Base-by-base conservation (phyloP, 2,888 invertebrate species). In the Eustalomyia histrio region DNA sequence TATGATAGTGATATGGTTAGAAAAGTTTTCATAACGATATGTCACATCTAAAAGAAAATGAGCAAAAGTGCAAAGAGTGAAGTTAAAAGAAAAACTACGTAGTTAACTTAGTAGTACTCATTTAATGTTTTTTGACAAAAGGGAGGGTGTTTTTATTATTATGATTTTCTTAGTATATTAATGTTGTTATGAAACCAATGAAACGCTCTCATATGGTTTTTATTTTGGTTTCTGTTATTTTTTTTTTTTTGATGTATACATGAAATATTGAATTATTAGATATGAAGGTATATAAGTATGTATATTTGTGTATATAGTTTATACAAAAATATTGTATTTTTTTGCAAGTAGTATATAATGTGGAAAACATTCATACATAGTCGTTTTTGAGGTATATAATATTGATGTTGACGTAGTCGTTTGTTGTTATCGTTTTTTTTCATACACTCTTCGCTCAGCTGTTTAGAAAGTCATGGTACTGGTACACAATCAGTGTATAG, bases 401-500 rank as follows among this genome's bases (percentile, higher is more conserved):
- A 47, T 47, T 58, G 50, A 60, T 61, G 63, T 72, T 63, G 63
- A 53, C 61, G 79, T 82, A 69, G 73, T 65, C 75, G 63, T 71
- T 52, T 61, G 52, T 50, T 69, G 16, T 64, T 68, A 9, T 76
- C 24, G 55, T 53, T 39, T 68, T 18, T 53, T 53, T 76, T 76
- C 50, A 33, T 72, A 74, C 65, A 76, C 53, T 58, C 55, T 65
- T 80, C 84, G 79, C 84, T 84, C 85, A 85, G 85, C 85, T 85
- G 84, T 84, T 85, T 84, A 83, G 84, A 84, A 85, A 84, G 84
- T 85, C 79, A 71, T 78, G 83, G 65, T 81, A 74, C 21, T 81
- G 65, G 74, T 65, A 78, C 74, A 78, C 81, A 55, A 67, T 57
- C 76, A 61, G 16, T 58, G 74, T 78, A 75, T 81, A 72, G 65